A percentile compares a stretch with the other conserved stretches of the same genome.
Conservation (phyloP, 1,140 invertebrate species). For the Bombus pyrosoma region DNA sequence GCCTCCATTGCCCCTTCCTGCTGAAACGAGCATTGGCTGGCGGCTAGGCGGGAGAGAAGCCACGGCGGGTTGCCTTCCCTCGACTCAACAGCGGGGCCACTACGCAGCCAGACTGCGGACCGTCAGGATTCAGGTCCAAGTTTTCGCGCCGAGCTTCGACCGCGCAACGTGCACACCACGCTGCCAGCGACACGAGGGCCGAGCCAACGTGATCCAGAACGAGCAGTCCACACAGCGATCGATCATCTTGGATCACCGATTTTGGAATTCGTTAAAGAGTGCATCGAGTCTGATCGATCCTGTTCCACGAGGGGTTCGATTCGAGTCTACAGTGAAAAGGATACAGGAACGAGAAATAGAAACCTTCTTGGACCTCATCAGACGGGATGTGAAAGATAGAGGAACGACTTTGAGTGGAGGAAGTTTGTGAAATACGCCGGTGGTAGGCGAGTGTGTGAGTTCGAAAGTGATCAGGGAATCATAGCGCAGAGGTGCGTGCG, state of each 20-base stretch:
- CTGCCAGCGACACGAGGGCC: constrained; percentile 55
- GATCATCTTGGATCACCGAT: not conserved
- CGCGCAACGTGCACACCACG: constrained; percentile 77
- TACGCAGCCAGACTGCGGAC: constrained; percentile 83
- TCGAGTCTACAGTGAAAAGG: not conserved
- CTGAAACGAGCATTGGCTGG: constrained; percentile 28
- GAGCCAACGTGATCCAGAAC: not conserved
- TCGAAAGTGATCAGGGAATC: constrained; percentile 55
- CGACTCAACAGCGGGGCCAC: constrained; percentile 71
- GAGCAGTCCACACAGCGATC: not conserved
- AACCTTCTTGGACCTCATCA: not conserved
- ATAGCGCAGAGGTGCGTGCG: constrained; percentile 63
- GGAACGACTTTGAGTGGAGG: not conserved
- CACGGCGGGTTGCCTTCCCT: constrained; percentile 64
- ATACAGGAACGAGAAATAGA: not conserved
- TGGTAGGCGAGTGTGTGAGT: constrained; percentile 47
- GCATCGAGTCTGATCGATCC: not conserved
- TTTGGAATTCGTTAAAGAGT: not conserved
- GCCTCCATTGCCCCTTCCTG: constrained; percentile 71
- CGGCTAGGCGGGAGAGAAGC: constrained; percentile 61
- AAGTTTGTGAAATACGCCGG: constrained; percentile 37
- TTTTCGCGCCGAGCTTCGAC: constrained; percentile 69
- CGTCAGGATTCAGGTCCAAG: constrained; percentile 76
- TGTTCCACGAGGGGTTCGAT: not conserved
- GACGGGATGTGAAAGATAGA: not conserved